phyloP scores from a whole-genome alignment of 2,113 vertebrate species.

The Litocranius walleri region DNA sequence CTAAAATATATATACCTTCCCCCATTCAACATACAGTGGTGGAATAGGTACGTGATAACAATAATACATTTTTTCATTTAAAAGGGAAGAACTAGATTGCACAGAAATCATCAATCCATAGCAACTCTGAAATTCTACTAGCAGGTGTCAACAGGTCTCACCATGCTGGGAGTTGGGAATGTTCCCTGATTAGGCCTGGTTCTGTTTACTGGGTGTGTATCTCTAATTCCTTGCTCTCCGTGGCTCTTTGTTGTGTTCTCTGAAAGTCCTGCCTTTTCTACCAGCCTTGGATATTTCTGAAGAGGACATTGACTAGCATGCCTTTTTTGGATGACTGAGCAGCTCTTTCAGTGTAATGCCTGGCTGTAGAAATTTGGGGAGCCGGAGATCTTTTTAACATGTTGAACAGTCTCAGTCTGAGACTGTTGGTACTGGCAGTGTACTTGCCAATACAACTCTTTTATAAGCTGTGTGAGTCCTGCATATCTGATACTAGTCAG shows the following conservation, averaged over 20 bases:
- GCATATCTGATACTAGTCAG: background rate
- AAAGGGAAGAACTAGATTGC: background rate
- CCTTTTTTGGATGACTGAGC: background rate
- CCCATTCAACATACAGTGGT: background rate
- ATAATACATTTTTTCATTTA: background rate
- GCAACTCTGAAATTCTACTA: conserved; percentile 18
- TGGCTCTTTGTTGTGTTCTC: background rate
- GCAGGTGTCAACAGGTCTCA: background rate
- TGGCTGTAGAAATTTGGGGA: background rate
- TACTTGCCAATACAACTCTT: background rate
- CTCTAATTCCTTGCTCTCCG: background rate
- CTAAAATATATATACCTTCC: background rate
- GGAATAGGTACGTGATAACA: background rate
- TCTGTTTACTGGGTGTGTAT: background rate
- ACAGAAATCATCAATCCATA: background rate
- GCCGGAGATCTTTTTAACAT: background rate
- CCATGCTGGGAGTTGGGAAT: background rate
- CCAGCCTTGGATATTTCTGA: background rate
- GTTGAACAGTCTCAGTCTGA: background rate
- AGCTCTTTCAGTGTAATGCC: background rate
- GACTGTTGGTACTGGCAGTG: background rate
- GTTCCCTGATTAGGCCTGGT: background rate
- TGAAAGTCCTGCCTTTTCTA: background rate
- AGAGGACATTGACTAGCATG: background rate
- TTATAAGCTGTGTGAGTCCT: background rate